A percentile compares a stretch with the other conserved stretches of the same genome.
These are phyloP conservation scores for Drosophila parabipectinata DNA, from an alignment of 1,140 invertebrate genomes.

Conservation along the genomic window DNA sequence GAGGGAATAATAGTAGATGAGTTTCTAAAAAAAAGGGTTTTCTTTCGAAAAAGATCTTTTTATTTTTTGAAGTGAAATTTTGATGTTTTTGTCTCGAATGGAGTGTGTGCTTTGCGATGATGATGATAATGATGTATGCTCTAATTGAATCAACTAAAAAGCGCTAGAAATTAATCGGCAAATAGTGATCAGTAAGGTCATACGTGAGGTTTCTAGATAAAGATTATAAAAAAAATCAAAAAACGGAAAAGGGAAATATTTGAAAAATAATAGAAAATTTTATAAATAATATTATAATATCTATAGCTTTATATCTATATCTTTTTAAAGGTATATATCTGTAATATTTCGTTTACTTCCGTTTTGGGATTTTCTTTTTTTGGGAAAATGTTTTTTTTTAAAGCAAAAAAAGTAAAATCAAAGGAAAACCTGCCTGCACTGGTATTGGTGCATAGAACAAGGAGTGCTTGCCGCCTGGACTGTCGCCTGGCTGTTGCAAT, in stretches of 20 bases:
- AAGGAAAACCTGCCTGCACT: slow-evolving; percentile 73
- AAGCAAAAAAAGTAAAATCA: slow-evolving; percentile 46
- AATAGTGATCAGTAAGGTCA: slow-evolving; percentile 24
- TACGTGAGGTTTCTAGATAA: slow-evolving; percentile 42
- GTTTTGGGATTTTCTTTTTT: slow-evolving; percentile 7
- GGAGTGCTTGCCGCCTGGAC: slow-evolving; percentile 47
- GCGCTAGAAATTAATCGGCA: slow-evolving; percentile 53
- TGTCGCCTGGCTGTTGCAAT: slow-evolving; percentile 32
- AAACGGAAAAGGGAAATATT: slow-evolving; percentile 12
- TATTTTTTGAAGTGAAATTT: slow-evolving; percentile 6
- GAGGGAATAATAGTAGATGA: slow-evolving; percentile 1
- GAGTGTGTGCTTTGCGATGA: not conserved
- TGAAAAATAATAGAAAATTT: not conserved
- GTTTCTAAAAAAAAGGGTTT: not conserved
- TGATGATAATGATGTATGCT: slow-evolving; percentile 4
- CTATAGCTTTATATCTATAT: too few relatives aligned
- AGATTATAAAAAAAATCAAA: not conserved
- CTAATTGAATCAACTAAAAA: slow-evolving; percentile 54
- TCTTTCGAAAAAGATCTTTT: not conserved
- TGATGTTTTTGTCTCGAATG: slow-evolving; percentile 5
- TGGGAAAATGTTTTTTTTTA: not conserved
- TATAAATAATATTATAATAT: too few relatives aligned
- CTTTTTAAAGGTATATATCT: too few relatives aligned
- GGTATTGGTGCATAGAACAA: slow-evolving; percentile 55
- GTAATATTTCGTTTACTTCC: slow-evolving; percentile 4